Evolutionary conservation across 2,888 invertebrate genomes (phyloP).

Genomic region (Cyrtodaria siliqua): DNA sequence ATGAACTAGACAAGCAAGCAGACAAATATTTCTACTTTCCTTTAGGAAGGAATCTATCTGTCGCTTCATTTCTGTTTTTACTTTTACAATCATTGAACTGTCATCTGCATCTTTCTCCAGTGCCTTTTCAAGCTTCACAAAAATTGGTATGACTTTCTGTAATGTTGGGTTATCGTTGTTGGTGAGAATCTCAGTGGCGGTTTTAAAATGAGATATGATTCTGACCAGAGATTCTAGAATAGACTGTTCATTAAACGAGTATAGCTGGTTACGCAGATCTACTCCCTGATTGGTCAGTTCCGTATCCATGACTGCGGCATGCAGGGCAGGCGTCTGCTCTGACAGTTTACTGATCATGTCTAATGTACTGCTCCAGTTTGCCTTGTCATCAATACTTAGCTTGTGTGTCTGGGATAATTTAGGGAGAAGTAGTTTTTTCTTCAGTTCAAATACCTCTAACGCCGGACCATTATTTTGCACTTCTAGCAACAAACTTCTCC

Average conservation of each 20-base stretch:
- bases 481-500: conserved; percentile 23
- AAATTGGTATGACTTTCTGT: conserved; percentile 60
- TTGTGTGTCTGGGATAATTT: conserved; percentile 21
- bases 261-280: conserved; percentile 43
- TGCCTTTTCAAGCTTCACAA: conserved; percentile 53
- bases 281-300: conserved; percentile 45
- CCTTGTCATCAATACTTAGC: conserved; percentile 22
- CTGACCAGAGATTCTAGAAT: conserved; percentile 50
- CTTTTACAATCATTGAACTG: conserved; percentile 18
- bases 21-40: conserved; percentile 28
- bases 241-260: conserved; percentile 41
- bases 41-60: conserved; percentile 39
- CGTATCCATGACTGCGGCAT: conserved; percentile 54
- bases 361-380: conserved; percentile 43
- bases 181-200: conserved; percentile 52
- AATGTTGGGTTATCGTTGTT: conserved; percentile 42
- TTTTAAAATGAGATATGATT: conserved; percentile 50
- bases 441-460: conserved; percentile 32
- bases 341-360: conserved; percentile 40
- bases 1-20: conserved; percentile 55
- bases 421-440: conserved; percentile 33
- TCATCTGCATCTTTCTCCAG: conserved; percentile 45
- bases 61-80: conserved; percentile 36
- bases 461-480: conserved; percentile 14
- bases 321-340: conserved; percentile 48